A percentile compares a stretch with the other conserved stretches of the same genome.
Conservation (phyloP, 92 coral and sea anemone species). For the Epizoanthus stellaris region DNA sequence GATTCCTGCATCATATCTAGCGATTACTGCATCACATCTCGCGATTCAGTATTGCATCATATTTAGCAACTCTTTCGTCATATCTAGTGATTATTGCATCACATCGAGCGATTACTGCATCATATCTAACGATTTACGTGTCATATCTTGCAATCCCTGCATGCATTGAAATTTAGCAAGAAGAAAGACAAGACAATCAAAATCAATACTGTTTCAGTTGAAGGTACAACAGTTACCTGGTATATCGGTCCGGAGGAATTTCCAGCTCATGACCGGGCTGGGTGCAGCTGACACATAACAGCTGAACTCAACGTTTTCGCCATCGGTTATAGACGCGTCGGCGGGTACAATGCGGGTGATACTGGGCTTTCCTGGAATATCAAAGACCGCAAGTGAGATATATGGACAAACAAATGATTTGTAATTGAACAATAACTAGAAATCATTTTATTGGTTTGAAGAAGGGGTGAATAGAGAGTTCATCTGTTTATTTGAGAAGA, state of each 20-base stretch:
- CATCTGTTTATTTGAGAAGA: neutral
- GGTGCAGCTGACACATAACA: constrained; percentile 72
- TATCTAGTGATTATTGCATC: too few relatives aligned
- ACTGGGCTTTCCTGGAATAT: constrained; percentile 55
- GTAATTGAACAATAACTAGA: neutral
- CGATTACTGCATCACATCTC: too few relatives aligned
- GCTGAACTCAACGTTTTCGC: constrained; percentile 51
- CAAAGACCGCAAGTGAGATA: neutral
- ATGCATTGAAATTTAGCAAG: neutral
- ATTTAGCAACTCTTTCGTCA: too few relatives aligned
- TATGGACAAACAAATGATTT: neutral
- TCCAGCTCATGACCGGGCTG: constrained; percentile 50
- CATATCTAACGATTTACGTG: too few relatives aligned
- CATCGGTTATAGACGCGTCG: constrained; percentile 66
- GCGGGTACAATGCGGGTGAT: constrained; percentile 55
- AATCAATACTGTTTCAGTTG: too few relatives aligned
- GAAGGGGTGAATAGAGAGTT: neutral
- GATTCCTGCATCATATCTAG: too few relatives aligned
- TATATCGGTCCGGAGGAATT: constrained; percentile 51
- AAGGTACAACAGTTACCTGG: constrained; percentile 22
- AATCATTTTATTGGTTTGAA: neutral
- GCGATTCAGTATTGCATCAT: too few relatives aligned
- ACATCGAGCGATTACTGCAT: too few relatives aligned
- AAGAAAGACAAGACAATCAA: neutral
- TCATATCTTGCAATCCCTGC: neutral